These are phyloP conservation scores for Monomorium pharaonis DNA, from an alignment of 1,140 invertebrate genomes.

Conservation along the genomic window DNA sequence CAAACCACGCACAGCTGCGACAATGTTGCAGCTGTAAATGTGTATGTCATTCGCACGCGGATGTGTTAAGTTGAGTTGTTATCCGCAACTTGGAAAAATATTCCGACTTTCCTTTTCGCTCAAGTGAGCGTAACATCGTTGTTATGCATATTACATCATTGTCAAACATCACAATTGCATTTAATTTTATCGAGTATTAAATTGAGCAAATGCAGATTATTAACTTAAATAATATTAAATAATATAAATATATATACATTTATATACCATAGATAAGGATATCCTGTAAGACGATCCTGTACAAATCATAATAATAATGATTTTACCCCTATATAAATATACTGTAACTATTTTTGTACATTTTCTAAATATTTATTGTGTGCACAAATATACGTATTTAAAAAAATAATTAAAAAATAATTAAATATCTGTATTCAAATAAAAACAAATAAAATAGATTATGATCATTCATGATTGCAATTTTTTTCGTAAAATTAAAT, in stretches of 20 bases:
- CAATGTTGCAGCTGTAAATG: not conserved
- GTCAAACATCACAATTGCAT: not conserved
- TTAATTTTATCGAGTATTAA: not conserved
- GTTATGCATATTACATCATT: not conserved
- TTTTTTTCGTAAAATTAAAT: not conserved
- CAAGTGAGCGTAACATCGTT: conserved; percentile 1
- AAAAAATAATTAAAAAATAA: not conserved
- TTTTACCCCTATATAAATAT: not conserved
- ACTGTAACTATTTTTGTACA: not conserved
- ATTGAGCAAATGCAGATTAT: not conserved
- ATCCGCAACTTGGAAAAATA: conserved; percentile 36
- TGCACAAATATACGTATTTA: not conserved
- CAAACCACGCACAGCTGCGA: conserved; percentile 34
- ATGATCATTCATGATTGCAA: not conserved
- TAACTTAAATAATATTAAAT: not conserved
- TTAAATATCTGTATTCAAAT: not conserved
- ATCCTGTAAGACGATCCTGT: not conserved
- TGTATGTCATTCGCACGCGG: not conserved
- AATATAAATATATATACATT: not conserved
- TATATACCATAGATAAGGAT: not conserved
- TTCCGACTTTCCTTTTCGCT: conserved; percentile 34
- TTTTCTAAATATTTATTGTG: not conserved
- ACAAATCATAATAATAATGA: not conserved
- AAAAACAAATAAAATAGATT: not conserved
- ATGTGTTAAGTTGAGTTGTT: conserved; percentile 11